Evolutionary conservation across 2,797 vertebrate species (phyloP).

Genomic region (Propithecus deckenii): DNA sequence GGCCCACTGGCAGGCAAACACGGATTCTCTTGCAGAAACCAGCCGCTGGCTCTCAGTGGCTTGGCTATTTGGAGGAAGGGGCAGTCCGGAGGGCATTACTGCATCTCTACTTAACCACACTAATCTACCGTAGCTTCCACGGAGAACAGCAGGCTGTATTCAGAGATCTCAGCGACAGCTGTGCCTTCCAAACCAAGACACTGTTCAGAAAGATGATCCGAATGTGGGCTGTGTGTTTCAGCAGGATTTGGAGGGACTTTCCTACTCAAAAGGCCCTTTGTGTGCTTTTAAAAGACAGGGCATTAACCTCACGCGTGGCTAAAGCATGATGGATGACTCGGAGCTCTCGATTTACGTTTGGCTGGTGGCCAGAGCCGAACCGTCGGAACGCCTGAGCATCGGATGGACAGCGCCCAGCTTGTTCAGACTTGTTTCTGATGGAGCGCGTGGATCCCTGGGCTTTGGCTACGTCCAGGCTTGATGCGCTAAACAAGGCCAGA

Average conservation of each 20-base stretch:
- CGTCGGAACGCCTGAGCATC: conserved; percentile 13
- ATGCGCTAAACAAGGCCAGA: not conserved
- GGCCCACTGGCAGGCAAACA: conserved; percentile 22
- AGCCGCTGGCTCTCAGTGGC: not conserved
- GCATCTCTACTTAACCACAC: conserved; percentile 40
- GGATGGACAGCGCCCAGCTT: conserved; percentile 27
- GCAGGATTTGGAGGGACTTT: conserved; percentile 62
- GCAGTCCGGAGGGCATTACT: conserved; percentile 13
- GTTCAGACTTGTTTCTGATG: conserved; percentile 56
- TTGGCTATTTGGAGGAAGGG: conserved; percentile 54
- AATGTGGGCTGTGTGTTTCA: conserved; percentile 67
- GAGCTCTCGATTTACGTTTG: conserved; percentile 69
- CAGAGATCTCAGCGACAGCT: conserved; percentile 79
- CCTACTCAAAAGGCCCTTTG: conserved; percentile 65
- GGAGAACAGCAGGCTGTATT: conserved; percentile 72
- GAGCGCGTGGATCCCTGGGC: not conserved
- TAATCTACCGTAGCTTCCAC: conserved; percentile 58
- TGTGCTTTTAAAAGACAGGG: conserved; percentile 63
- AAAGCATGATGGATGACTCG: conserved; percentile 62
- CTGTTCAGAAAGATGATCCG: conserved; percentile 81
- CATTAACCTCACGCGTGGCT: conserved; percentile 60
- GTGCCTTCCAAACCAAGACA: conserved; percentile 80
- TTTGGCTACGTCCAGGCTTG: conserved; percentile 8
- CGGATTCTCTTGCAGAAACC: not conserved
- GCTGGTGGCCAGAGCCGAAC: conserved; percentile 45